These are phyloP conservation scores for Drosophila subquinaria DNA, from an alignment of 2,888 invertebrate genomes.

Conservation along the genomic window DNA sequence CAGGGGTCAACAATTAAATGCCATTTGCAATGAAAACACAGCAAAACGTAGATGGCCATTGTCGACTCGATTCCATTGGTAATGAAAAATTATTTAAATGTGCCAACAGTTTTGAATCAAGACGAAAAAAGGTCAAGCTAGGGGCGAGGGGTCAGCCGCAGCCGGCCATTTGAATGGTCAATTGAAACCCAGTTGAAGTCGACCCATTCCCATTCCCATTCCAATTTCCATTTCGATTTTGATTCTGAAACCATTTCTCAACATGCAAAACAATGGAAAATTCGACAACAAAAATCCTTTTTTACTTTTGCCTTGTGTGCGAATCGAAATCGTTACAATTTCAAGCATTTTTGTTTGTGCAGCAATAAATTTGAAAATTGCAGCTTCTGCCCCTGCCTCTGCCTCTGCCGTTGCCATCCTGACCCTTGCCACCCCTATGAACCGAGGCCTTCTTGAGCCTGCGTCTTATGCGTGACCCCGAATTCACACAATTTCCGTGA, in stretches of 20 bases:
- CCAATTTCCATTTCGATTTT: slow-evolving; percentile 3
- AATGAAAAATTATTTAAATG: slow-evolving; percentile 81
- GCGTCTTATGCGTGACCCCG: slow-evolving; percentile 79
- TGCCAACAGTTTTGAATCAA: slow-evolving; percentile 57
- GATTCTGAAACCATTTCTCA: slow-evolving; percentile 61
- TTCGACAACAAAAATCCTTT: slow-evolving; percentile 50
- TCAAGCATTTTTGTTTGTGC: slow-evolving; percentile 60
- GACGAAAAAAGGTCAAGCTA: slow-evolving; percentile 73
- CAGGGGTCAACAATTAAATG: slow-evolving; percentile 79
- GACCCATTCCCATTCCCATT: slow-evolving; percentile 14
- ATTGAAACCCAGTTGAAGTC: slow-evolving; percentile 54
- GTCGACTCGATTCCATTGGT: slow-evolving; percentile 32
- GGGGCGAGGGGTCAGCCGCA: slow-evolving; percentile 55
- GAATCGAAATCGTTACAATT: slow-evolving; percentile 65
- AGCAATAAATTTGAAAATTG: slow-evolving; percentile 70
- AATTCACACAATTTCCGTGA: slow-evolving; percentile 75
- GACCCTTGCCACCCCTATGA: slow-evolving; percentile 54
- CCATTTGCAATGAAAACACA: slow-evolving; percentile 66
- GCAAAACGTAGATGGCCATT: slow-evolving; percentile 38
- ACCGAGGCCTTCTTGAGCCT: slow-evolving; percentile 59
- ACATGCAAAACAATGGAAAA: slow-evolving; percentile 73
- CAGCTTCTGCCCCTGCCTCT: slow-evolving; percentile 34
- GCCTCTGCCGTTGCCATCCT: slow-evolving; percentile 22
- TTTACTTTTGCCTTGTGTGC: slow-evolving; percentile 42
- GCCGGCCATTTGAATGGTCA: slow-evolving; percentile 62